Conservation (phyloP, 2,888 invertebrate genomes). For the Ophion obscuratus region DNA sequence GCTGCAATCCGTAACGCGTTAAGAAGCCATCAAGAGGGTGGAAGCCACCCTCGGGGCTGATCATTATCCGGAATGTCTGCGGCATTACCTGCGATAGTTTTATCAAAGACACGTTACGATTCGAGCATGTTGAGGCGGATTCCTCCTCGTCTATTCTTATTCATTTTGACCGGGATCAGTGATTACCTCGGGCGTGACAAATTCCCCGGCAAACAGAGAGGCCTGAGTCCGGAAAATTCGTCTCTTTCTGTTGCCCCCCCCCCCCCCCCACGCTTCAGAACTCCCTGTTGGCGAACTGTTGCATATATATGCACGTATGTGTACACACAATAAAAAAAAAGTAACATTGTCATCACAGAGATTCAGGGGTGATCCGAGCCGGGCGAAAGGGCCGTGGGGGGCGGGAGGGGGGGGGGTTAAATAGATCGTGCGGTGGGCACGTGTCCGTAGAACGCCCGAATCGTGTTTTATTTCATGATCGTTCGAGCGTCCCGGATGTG, state of each 20-base stretch:
- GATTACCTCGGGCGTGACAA: constrained; percentile 72
- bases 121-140: neutral
- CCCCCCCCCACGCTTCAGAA: constrained; percentile 23
- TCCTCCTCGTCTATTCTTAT: constrained; percentile 17
- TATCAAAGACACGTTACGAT: constrained; percentile 58
- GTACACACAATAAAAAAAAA: constrained; percentile 39
- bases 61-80: neutral
- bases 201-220: constrained; percentile 73
- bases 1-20: constrained; percentile 25
- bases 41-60: constrained; percentile 3
- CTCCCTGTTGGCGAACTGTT: constrained; percentile 8
- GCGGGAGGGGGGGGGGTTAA: constrained; percentile 22
- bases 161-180: constrained; percentile 49
- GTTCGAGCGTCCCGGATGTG: constrained; percentile 62
- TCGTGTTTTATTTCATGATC: constrained; percentile 75
- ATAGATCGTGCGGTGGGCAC: constrained; percentile 76
- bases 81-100: neutral
- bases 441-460: constrained; percentile 78
- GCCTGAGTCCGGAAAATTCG: constrained; percentile 70
- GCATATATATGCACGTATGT: constrained; percentile 35
- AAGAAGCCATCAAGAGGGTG: constrained; percentile 6
- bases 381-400: neutral
- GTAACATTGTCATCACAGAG: constrained; percentile 61
- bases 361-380: neutral
- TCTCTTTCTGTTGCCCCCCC: constrained; percentile 10